A percentile compares a stretch with the other conserved stretches of the same genome.
phyloP scores from a whole-genome alignment of 2,113 vertebrate species.

The Xiphophorus maculatus region DNA sequence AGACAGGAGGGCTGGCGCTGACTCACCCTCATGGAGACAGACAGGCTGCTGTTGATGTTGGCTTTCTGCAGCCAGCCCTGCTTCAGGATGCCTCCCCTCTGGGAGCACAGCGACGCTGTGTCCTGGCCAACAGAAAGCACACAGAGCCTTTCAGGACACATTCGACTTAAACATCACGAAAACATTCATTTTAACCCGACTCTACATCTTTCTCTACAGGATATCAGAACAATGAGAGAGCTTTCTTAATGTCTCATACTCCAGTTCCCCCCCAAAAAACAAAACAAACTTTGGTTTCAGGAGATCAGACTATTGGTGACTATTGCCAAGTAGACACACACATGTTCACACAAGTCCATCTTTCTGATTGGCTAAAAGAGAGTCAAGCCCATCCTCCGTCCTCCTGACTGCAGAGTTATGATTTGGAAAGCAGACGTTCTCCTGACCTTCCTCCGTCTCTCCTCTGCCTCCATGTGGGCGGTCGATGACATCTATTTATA shows the following conservation, averaged over 20 bases:
- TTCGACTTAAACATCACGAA: not conserved
- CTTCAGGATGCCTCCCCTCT: constrained; percentile 94
- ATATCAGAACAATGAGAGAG: no score
- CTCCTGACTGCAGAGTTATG: not conserved
- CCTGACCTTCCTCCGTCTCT: not conserved
- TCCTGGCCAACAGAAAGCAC: constrained; percentile 80
- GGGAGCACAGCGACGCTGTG: constrained; percentile 90
- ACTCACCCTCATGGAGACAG: constrained; percentile 97
- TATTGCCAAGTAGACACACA: not conserved
- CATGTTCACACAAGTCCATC: not conserved
- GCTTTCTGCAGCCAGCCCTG: constrained; percentile 98
- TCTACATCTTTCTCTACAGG: not conserved
- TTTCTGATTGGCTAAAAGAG: not conserved
- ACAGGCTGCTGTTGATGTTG: constrained; percentile 96
- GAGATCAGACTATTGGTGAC: not conserved
- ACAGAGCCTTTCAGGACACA: not conserved
- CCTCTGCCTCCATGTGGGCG: constrained; percentile 7
- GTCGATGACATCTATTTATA: constrained; percentile 76
- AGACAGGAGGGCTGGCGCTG: constrained; percentile 21
- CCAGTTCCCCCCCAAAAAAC: not conserved
- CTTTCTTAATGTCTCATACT: no score
- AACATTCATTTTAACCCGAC: not conserved
- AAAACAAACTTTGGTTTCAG: not conserved
- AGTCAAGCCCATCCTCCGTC: not conserved
- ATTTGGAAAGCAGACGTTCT: not conserved